A percentile compares a stretch with the other conserved stretches of the same genome.
phyloP scores from a whole-genome alignment of 2,888 invertebrate genomes.

The Campaea margaritaria region DNA sequence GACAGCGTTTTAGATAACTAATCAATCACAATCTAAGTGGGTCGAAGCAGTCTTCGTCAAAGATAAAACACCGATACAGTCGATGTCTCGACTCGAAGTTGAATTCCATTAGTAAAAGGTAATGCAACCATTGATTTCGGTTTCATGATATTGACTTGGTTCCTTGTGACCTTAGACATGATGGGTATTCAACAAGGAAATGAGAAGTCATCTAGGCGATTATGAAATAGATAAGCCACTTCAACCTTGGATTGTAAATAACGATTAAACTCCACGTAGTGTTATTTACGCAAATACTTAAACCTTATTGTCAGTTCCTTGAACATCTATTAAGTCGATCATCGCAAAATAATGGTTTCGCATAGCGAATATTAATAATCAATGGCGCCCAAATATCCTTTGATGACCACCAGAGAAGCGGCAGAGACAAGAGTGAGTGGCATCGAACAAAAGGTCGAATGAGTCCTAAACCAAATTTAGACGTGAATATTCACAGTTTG shows the following conservation, averaged over 20 bases:
- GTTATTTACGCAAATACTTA: not conserved
- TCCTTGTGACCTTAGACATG: too few relatives aligned
- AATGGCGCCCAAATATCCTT: conserved; percentile 30
- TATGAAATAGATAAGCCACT: too few relatives aligned
- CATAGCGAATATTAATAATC: conserved; percentile 28
- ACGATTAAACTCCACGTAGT: not conserved
- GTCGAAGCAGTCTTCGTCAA: conserved; percentile 32
- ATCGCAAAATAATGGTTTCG: conserved; percentile 17
- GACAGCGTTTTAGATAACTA: conserved; percentile 39
- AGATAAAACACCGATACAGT: conserved; percentile 21
- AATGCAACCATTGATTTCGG: too few relatives aligned
- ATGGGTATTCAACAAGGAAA: too few relatives aligned
- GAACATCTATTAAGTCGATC: conserved; percentile 19
- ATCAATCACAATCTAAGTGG: conserved; percentile 42
- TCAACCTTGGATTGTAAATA: not conserved
- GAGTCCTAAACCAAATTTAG: conserved; percentile 11
- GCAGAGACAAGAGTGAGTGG: not conserved
- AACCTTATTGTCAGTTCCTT: conserved; percentile 12
- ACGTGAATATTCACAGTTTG: conserved; percentile 17
- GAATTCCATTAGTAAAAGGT: not conserved
- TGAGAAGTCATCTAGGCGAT: too few relatives aligned
- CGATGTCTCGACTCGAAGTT: conserved; percentile 1
- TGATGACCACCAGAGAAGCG: conserved; percentile 18
- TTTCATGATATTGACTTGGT: not conserved
- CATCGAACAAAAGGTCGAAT: not conserved